Conservation (phyloP, 1,140 invertebrate genomes). For the Himalopsyche phryganea region DNA sequence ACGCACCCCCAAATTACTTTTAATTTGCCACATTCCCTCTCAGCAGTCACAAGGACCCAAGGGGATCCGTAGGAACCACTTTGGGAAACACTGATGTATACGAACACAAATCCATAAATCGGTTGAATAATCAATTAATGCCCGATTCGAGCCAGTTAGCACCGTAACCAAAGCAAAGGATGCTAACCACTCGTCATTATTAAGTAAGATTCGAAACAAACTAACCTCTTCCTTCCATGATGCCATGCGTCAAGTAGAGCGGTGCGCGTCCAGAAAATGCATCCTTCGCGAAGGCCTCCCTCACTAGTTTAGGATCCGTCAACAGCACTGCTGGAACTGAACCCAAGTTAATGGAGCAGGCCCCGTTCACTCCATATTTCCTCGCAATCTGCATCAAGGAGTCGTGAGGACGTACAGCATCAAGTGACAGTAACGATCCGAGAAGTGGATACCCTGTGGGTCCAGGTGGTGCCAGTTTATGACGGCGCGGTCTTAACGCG, state of each 20-base stretch:
- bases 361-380: slow-evolving; percentile 63
- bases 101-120: no score
- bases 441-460: slow-evolving; percentile 73
- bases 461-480: slow-evolving; percentile 60
- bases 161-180: no score
- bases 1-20: no score
- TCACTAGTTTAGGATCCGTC: slow-evolving; percentile 66
- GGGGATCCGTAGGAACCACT: no score
- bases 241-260: slow-evolving; percentile 76
- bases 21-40: no score
- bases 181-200: no score
- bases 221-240: slow-evolving; percentile 82
- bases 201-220: no score
- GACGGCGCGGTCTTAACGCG: not conserved
- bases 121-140: no score
- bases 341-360: slow-evolving; percentile 68
- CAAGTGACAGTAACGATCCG: slow-evolving; percentile 73
- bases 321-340: slow-evolving; percentile 69
- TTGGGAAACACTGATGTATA: no score
- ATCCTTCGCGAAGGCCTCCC: slow-evolving; percentile 67
- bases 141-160: no score
- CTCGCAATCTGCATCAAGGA: slow-evolving; percentile 62
- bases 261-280: slow-evolving; percentile 70
- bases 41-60: no score
- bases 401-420: slow-evolving; percentile 63